Base-by-base conservation (phyloP, 2,888 invertebrate genomes). In the Ptycholaimellus sp. region DNA sequence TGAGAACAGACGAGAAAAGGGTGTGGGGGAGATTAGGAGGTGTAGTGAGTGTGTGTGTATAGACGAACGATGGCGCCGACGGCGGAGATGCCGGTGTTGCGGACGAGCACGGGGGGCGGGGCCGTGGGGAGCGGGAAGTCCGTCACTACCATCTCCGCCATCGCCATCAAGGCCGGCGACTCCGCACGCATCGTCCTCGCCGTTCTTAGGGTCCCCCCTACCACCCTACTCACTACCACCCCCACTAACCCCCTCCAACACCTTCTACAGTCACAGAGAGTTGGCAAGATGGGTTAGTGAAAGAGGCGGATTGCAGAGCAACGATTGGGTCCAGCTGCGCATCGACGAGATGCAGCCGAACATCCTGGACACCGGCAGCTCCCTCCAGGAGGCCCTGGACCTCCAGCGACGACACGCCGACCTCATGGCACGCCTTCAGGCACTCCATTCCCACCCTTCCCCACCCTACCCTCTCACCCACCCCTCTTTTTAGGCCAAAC, bases 61-160 rank as follows among this genome's bases (percentile, higher is more conserved):
- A 11, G 7, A 23, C 7, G 23, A 6, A 23, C 7, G 23, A 23
- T 23, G 23, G 23, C 11, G 23, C 7, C 23, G 23, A 11, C 6
- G 23, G 23, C 6, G 23, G 11, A 23, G 23, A 11, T 23, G 23
- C 11, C 23, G 23, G 6, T 11, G 30, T 5, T 14, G 30, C 5
- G 7, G 5, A 30, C n/a, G n/a, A n/a, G n/a, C n/a, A n/a, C n/a
- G n/a, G n/a, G n/a, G n/a, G n/a, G n/a, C n/a, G n/a, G n/a, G n/a
- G n/a, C n/a, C n/a, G n/a, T n/a, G n/a, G n/a, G n/a, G n/a, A n/a
- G n/a, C n/a, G n/a, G n/a, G 16, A n/a, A 29, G 14, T 37, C 44
- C n/a, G 44, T 76, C 38, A 80, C 80, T 41, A 80, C 80, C 49
- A 74, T 82, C 53, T 79, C 79, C 60, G 81, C 82, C 40, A 79